Conservation (phyloP, 2,888 invertebrate genomes). For the Hololepta plana region DNA sequence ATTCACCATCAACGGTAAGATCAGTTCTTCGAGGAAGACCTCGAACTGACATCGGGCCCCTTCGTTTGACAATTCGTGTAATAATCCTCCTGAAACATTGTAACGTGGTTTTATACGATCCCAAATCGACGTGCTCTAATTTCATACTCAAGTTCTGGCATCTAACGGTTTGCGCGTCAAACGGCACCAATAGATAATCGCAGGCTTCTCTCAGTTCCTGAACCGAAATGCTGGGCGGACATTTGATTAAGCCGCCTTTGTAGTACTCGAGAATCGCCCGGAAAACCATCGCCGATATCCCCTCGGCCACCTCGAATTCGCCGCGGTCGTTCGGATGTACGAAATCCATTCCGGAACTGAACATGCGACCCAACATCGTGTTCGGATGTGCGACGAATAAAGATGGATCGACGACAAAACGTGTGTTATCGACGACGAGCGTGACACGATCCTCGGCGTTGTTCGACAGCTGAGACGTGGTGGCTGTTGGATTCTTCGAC, state of each 20-base stretch:
- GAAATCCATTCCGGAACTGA: constrained; percentile 80
- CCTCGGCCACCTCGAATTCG: constrained; percentile 91
- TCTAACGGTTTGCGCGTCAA: constrained; percentile 87
- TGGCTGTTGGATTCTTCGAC: too few relatives aligned
- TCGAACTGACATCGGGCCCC: constrained; percentile 97
- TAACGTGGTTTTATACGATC: background rate
- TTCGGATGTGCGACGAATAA: constrained; percentile 90
- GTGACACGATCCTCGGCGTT: constrained; percentile 62
- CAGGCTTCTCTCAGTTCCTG: constrained; percentile 96
- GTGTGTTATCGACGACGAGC: constrained; percentile 88
- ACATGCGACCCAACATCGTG: constrained; percentile 99
- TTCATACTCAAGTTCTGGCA: constrained; percentile 91
- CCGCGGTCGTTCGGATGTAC: constrained; percentile 90
- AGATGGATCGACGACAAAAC: constrained; percentile 79
- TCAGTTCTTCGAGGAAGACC: constrained; percentile 84
- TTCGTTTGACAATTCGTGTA: constrained; percentile 97
- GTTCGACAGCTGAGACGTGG: too few relatives aligned
- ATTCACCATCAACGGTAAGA: constrained; percentile 91
- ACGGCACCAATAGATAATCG: constrained; percentile 94
- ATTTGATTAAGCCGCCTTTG: constrained; percentile 75
- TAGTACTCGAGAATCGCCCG: constrained; percentile 91
- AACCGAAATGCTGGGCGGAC: constrained; percentile 90
- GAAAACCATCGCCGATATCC: constrained; percentile 89
- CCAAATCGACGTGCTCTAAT: background rate
- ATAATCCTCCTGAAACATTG: constrained; percentile 52